phyloP scores from a whole-genome alignment of 2,113 vertebrate genomes.

The Vimba vimba region DNA sequence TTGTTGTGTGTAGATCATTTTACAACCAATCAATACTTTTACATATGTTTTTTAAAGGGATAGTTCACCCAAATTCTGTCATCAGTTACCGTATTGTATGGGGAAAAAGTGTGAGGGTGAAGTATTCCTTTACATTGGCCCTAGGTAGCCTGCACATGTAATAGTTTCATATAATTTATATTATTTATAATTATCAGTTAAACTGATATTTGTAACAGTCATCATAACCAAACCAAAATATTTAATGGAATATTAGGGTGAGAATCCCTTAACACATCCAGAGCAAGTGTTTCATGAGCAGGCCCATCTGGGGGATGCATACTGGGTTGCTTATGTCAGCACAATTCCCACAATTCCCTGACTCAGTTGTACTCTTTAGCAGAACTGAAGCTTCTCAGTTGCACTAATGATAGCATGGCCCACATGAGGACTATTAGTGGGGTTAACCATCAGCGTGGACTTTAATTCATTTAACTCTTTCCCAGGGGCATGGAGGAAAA shows the following conservation, averaged over 20 bases:
- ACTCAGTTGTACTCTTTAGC: conserved; percentile 49
- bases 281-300: conserved; percentile 13
- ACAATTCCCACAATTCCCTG: conserved; percentile 48
- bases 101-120: background rate
- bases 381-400: conserved; percentile 42
- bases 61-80: background rate
- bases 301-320: conserved; percentile 24
- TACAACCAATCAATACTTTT: background rate
- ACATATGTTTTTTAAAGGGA: background rate
- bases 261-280: background rate
- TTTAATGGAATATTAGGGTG: background rate
- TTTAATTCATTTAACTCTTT: conserved; percentile 59
- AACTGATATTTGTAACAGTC: background rate
- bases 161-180: background rate
- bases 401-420: conserved; percentile 56
- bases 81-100: background rate
- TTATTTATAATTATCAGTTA: background rate
- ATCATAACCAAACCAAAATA: background rate
- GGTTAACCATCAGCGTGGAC: conserved; percentile 57
- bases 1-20: background rate
- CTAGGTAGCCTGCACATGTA: too few species aligned
- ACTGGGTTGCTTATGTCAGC: conserved; percentile 54
- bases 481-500: conserved; percentile 19
- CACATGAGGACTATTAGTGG: conserved; percentile 49
- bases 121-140: background rate